Evolutionary conservation across 2,888 invertebrate genomes (phyloP), one percentile per base, ranked within the genome.

Genomic region (Tenthredo scrophulariae): DNA sequence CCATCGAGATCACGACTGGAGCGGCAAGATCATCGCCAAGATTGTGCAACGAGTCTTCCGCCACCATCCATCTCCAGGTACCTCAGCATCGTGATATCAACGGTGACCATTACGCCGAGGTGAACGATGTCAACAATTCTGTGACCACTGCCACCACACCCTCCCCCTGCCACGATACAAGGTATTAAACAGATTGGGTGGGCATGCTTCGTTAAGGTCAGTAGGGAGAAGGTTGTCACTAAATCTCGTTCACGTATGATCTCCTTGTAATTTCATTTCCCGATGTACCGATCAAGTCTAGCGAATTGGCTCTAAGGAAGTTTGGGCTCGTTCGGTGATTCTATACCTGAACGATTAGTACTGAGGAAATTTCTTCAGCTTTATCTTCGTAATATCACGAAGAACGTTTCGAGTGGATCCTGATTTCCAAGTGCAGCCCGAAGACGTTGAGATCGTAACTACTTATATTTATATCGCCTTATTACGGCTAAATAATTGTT

Each of bases 131-230:
- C 88, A 88, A 90, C 88, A 87, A 90, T 88, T 90, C 89, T 89
- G 89, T 90, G 88, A 89, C 89, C 90, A 89, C 90, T 91, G 92
- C 90, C 91, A 91, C 89, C 91, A 90, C 91, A 91, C 91, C 90
- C 91, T 91, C 91, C 88, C 88, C 89, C 87, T 89, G 90, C 91
- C 92, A 91, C 90, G 90, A 89, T 85, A 91, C 91, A 89, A 92
- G 92, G 91, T 92, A 92, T 84, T 46, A 18, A 67, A 83, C 29
- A 65, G 26, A 83, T 50, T 83, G 67, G 83, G 65, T 83, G 83
- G 83, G 70, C 70, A 67, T 83, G 70, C 67, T 67, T 46, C 80
- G 58, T 58, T 67, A 83, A 46, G 83, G 83, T 83, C 18, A 46
- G 83, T 83, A 33, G 83, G 83, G 83, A 83, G 83, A 83, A 83